phyloP scores from a whole-genome alignment of 2,797 vertebrate genomes.

The Lagocephalus sceleratus region DNA sequence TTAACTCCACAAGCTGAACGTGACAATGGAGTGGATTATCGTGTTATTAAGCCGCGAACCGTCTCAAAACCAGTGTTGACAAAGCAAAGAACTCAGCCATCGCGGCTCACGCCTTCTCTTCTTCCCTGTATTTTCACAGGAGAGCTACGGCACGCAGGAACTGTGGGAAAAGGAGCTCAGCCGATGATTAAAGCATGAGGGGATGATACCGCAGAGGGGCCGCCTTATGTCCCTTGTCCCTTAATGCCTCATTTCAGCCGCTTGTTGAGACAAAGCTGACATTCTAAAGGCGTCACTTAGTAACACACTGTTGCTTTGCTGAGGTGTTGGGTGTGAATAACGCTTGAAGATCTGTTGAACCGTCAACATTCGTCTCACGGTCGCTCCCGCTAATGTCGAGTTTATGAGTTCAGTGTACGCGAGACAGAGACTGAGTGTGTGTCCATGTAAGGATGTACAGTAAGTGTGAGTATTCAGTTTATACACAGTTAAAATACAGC shows the following conservation, averaged over 20 bases:
- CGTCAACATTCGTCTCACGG: constrained; percentile 62
- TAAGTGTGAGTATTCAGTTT: neutral
- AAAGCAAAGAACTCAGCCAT: constrained; percentile 27
- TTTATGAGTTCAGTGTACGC: constrained; percentile 26
- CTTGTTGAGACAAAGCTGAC: neutral
- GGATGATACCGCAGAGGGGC: constrained; percentile 1
- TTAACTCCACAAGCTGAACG: neutral
- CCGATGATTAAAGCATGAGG: constrained; percentile 10
- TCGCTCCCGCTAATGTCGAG: constrained; percentile 27
- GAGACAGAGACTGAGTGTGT: constrained; percentile 1
- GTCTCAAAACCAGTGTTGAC: constrained; percentile 41
- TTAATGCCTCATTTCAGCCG: constrained; percentile 1
- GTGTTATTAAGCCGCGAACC: constrained; percentile 24
- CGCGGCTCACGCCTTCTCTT: constrained; percentile 29
- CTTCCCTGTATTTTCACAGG: constrained; percentile 13
- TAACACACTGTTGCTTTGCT: neutral
- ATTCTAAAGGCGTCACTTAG: neutral
- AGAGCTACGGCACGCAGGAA: constrained; percentile 18
- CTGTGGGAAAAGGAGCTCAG: constrained; percentile 32
- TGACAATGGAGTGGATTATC: constrained; percentile 17
- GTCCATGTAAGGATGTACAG: neutral
- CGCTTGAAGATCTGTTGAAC: constrained; percentile 69
- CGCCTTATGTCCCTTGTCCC: constrained; percentile 10
- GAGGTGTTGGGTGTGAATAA: too few species aligned
- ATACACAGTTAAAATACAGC: too few species aligned